A percentile compares a stretch with the other conserved stretches of the same genome.
phyloP scores from a whole-genome alignment of 2,113 vertebrate genomes.

The Gymnogyps californianus region DNA sequence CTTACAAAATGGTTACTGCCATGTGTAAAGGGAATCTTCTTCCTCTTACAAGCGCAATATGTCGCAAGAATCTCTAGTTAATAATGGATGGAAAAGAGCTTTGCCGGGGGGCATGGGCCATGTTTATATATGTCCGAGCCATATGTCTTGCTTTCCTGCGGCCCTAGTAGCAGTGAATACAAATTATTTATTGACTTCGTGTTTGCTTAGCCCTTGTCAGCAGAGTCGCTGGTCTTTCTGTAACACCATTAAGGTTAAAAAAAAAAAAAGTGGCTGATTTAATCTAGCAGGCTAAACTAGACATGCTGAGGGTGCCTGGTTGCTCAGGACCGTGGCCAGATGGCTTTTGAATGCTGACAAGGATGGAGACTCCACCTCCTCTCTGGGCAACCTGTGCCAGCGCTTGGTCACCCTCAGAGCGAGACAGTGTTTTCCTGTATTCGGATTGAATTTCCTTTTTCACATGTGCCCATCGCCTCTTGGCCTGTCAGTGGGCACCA shows the following conservation, averaged over 20 bases:
- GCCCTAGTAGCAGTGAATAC: neutral
- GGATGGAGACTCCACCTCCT: neutral
- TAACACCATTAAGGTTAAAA: neutral
- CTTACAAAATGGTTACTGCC: too few relatives aligned
- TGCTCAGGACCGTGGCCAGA: neutral
- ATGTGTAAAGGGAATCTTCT: neutral
- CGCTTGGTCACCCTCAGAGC: too few relatives aligned
- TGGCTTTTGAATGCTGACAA: neutral
- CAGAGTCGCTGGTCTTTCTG: neutral
- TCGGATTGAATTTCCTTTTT: neutral
- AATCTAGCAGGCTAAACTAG: neutral
- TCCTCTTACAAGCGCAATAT: too few relatives aligned
- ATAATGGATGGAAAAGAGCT: neutral
- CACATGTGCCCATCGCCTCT: accelerated
- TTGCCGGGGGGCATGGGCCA: accelerated
- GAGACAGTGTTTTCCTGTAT: neutral
- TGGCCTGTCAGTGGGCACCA: neutral
- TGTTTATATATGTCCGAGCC: neutral
- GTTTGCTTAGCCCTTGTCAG: neutral
- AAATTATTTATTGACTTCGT: too few relatives aligned
- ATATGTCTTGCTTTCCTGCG: neutral
- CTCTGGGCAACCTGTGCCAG: neutral
- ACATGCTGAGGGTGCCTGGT: too few relatives aligned
- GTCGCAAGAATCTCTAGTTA: neutral
- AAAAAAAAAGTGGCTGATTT: neutral